A percentile compares a stretch with the other conserved stretches of the same genome.
Conservation (phyloP, 2,797 vertebrate genomes). For the Iguana delicatissima region DNA sequence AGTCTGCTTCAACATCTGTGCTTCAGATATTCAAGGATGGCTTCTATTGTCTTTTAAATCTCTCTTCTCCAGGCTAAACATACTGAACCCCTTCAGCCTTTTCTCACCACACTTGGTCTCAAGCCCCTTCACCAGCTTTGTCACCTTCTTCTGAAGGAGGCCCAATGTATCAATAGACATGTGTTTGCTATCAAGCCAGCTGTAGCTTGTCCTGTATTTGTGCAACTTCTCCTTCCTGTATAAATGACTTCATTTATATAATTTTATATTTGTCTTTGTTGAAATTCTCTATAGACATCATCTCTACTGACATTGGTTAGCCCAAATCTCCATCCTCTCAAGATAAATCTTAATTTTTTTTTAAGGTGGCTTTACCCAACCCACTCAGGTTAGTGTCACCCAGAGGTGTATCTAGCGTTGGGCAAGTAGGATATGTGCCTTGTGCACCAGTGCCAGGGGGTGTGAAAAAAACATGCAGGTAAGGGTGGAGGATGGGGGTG, state of each 20-base stretch:
- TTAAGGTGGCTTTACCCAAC: background rate
- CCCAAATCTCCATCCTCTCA: background rate
- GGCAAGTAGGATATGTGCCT: no score
- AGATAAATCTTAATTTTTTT: background rate
- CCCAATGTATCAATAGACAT: no score
- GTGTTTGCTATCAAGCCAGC: background rate
- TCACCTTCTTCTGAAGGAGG: no score
- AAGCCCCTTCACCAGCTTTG: no score
- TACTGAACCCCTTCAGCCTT: background rate
- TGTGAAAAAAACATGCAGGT: no score
- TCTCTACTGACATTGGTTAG: background rate
- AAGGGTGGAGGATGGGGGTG: no score
- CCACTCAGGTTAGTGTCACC: background rate
- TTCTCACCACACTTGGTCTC: background rate
- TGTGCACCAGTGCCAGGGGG: no score
- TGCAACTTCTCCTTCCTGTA: background rate
- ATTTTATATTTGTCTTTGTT: background rate
- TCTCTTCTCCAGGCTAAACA: background rate
- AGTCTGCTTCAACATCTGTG: no score
- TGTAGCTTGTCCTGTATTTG: background rate
- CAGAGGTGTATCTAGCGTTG: no score
- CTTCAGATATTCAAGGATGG: no score
- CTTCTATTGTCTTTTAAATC: no score
- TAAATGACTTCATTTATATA: background rate
- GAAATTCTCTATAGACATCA: background rate